Base-by-base conservation (phyloP, 2,797 vertebrate species). In the Psittacula derbiana region DNA sequence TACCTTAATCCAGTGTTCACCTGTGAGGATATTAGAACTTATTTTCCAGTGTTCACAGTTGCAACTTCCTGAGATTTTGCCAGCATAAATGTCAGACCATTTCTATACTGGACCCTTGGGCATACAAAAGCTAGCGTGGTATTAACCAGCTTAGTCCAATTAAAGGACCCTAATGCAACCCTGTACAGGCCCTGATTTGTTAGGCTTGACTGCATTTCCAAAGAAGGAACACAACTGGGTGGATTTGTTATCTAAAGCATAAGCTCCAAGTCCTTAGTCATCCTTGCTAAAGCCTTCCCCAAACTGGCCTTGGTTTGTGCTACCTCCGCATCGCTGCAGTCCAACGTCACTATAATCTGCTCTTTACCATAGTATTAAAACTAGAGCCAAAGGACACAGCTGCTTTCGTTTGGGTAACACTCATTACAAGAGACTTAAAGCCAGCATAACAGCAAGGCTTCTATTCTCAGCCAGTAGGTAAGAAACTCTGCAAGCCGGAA, bases 111-210 rank as follows among this genome's bases (percentile, higher is more conserved):
- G 66, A 79, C 80, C 62, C 66, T 30, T 25, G 47, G 47, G 92
- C 44, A 46, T 27, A 78, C 43, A 61, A 85, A 85, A 65, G 44
- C 73, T 90, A 85, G 11, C 12, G 19, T 30, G 60, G 74, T 88
- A 95, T 97, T 97, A 97, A 94, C 87, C 83, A 94, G 93, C 94
- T 97, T 97, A 97, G 95, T 71, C 95, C 96, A 97, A 97, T 97
- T 96, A 96, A 95, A 84, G 47, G 81, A 91, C 80, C 82, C 93
- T 91, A 86, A 95, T 23, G 52, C 81, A 96, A 58, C 38, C 47
- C 58, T 62, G 65, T 43, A 50, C 91, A 90, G 94, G 72, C 71
- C 67, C 91, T 16, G 69, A 93, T 85, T 93, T 95, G 93, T 93
- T 90, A 89, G 91, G 91, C 95, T 91, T 81, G 93, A 91, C 93